Conservation (phyloP, 2,797 vertebrate species). For the Malurus leucopterus region DNA sequence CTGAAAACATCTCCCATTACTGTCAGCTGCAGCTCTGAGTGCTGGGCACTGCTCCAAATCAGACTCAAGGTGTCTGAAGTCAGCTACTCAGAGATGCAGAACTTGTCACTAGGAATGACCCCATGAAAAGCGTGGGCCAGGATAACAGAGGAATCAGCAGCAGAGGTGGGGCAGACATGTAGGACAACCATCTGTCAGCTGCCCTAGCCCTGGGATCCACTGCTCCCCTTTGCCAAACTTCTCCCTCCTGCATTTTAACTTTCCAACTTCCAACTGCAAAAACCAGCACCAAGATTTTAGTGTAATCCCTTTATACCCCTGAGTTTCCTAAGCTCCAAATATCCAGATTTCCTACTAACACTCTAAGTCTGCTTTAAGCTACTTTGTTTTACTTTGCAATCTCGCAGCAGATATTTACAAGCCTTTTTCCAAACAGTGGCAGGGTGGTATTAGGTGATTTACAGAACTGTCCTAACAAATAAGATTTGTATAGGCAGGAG, state of each 20-base stretch:
- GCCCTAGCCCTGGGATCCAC: background rate
- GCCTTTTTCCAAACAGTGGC: background rate
- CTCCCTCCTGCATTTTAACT: background rate
- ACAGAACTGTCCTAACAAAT: slow-evolving; percentile 21
- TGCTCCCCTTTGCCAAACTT: background rate
- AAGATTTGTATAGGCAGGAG: slow-evolving; percentile 19
- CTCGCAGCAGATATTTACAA: slow-evolving; percentile 5
- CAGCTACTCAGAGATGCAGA: background rate
- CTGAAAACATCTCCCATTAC: background rate
- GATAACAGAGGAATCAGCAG: background rate
- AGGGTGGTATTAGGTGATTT: background rate
- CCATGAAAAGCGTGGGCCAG: background rate
- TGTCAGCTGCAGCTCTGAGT: background rate
- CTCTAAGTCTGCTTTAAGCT: slow-evolving; percentile 33
- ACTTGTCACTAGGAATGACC: background rate
- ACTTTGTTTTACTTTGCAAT: slow-evolving; percentile 21
- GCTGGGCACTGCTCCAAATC: background rate
- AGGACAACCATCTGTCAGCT: background rate
- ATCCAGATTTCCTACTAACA: background rate
- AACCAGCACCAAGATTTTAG: background rate
- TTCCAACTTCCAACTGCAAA: background rate
- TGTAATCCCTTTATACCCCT: slow-evolving; percentile 19
- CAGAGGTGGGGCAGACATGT: background rate
- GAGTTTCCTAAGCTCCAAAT: slow-evolving; percentile 22
- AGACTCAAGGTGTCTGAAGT: background rate